A percentile compares a stretch with the other conserved stretches of the same genome.
phyloP scores from a whole-genome alignment of 2,888 invertebrate species.

The Lottia scabra region DNA sequence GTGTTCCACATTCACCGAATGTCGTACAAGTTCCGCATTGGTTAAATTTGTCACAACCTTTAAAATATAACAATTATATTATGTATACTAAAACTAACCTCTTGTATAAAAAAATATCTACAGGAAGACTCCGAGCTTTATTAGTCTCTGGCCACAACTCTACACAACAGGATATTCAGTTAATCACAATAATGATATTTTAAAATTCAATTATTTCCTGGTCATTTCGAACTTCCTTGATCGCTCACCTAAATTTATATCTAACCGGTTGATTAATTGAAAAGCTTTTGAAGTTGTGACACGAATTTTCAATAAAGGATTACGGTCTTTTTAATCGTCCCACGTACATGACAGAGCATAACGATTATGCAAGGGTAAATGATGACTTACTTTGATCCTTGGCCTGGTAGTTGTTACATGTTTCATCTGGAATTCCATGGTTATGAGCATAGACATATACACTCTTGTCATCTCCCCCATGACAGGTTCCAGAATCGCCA shows the following conservation, averaged over 20 bases:
- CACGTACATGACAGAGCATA: too few species aligned
- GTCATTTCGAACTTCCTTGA: neutral
- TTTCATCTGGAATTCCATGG: constrained; percentile 70
- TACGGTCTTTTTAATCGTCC: neutral
- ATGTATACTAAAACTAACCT: too few species aligned
- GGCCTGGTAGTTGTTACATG: constrained; percentile 72
- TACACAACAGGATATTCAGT: too few species aligned
- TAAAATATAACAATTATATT: constrained; percentile 13
- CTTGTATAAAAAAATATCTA: too few species aligned
- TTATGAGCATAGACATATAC: constrained; percentile 70
- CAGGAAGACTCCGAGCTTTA: too few species aligned
- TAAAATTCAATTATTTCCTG: too few species aligned
- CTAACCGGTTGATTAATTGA: neutral
- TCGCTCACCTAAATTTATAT: neutral
- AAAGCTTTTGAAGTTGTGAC: neutral
- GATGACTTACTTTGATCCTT: constrained; percentile 67
- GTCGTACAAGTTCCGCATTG: constrained; percentile 53
- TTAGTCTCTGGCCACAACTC: too few species aligned
- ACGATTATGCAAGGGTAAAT: too few species aligned
- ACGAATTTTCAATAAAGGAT: neutral
- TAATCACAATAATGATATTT: too few species aligned
- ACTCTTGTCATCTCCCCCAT: constrained; percentile 57
- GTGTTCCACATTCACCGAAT: constrained; percentile 64
- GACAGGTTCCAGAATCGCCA: constrained; percentile 68
- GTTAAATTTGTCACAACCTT: constrained; percentile 66